Evolutionary conservation across 37 sponge, comb jelly and placozoan species (phyloP).

Genomic region (Geodia barretti): DNA sequence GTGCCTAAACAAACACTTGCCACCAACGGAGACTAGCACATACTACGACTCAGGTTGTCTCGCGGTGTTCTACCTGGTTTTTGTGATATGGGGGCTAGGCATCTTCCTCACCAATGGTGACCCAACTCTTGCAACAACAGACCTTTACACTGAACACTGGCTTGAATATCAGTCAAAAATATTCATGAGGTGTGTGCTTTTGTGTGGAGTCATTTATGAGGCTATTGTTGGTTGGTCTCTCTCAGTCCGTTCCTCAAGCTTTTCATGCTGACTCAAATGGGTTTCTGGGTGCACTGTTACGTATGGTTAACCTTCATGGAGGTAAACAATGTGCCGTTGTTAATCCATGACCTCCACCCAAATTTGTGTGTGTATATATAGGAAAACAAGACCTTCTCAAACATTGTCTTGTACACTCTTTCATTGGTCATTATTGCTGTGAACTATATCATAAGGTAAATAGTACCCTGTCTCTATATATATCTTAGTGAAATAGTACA

Average conservation of each 20-base stretch:
- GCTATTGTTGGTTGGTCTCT: neutral
- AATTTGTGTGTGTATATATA: slow-evolving; percentile 18
- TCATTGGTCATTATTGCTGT: slow-evolving; percentile 69
- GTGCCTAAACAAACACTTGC: slow-evolving; percentile 67
- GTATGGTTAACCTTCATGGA: slow-evolving; percentile 95
- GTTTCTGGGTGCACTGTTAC: slow-evolving; percentile 96
- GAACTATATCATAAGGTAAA: slow-evolving; percentile 77
- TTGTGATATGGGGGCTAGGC: slow-evolving; percentile 73
- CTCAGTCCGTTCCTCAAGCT: slow-evolving; percentile 71
- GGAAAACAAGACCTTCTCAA: slow-evolving; percentile 71
- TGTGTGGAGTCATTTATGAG: no score
- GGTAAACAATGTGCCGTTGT: slow-evolving; percentile 56
- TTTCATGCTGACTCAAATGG: slow-evolving; percentile 86
- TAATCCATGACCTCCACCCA: no score
- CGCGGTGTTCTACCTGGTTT: slow-evolving; percentile 85
- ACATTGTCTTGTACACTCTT: slow-evolving; percentile 76
- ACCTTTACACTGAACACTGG: no score
- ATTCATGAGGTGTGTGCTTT: slow-evolving; percentile 67
- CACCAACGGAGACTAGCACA: slow-evolving; percentile 74
- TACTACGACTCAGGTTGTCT: slow-evolving; percentile 87
- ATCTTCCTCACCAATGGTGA: slow-evolving; percentile 25
- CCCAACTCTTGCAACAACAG: slow-evolving; percentile 10
- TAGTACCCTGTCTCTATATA: no score
- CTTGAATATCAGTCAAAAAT: slow-evolving; percentile 75
- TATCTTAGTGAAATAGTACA: no score